Percentiles rank a stretch among this genome's conserved stretches.
phyloP scores from a whole-genome alignment of 2,113 vertebrate genomes.

The Sinocyclocheilus maitianheensis region DNA sequence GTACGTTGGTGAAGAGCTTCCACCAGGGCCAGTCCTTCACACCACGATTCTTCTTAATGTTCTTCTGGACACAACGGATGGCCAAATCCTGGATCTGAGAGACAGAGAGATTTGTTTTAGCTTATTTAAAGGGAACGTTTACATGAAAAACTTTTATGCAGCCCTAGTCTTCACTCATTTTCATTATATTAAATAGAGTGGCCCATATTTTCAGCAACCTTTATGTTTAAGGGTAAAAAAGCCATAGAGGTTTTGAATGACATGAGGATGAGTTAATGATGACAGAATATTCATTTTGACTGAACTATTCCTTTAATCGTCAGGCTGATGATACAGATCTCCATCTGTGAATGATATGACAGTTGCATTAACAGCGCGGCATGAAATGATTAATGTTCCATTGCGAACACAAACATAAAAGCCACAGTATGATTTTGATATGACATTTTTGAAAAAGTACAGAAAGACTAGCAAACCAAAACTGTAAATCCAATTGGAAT shows the following conservation, averaged over 20 bases:
- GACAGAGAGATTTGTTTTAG: neutral
- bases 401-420: constrained; percentile 1
- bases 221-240: neutral
- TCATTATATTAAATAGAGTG: neutral
- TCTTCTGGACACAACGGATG: constrained; percentile 97
- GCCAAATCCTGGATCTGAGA: constrained; percentile 93
- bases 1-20: constrained; percentile 92
- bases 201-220: neutral
- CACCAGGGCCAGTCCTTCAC: constrained; percentile 97
- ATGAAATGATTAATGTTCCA: neutral
- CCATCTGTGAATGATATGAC: constrained; percentile 14
- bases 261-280: neutral
- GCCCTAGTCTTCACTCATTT: neutral
- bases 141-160: neutral
- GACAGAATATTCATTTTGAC: neutral
- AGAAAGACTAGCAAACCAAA: neutral
- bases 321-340: constrained; percentile 25
- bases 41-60: constrained; percentile 94
- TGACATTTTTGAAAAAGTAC: constrained; percentile 6
- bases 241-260: neutral
- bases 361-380: neutral
- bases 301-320: neutral
- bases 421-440: constrained; percentile 9
- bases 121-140: neutral
- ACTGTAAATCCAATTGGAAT: neutral